phyloP scores from a whole-genome alignment of 2,113 vertebrate species.

The Arothron firmamentum region DNA sequence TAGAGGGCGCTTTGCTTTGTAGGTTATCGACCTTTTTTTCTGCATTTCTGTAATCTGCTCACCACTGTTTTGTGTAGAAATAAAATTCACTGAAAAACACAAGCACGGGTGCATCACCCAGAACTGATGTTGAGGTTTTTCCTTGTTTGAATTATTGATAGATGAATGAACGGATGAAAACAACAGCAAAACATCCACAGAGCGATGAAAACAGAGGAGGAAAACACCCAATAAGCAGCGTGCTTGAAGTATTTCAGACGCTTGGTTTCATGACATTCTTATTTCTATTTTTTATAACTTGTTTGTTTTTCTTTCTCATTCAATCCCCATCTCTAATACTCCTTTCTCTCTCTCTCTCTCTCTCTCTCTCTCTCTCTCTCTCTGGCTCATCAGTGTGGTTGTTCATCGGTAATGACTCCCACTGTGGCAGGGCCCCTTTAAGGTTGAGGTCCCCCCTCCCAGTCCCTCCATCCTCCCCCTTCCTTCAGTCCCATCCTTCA shows the following conservation, averaged over 20 bases:
- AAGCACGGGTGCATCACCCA: slow-evolving; percentile 34
- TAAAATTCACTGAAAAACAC: slow-evolving; percentile 31
- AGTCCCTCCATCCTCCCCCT: slow-evolving; percentile 43
- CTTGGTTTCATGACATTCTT: slow-evolving; percentile 63
- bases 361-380: slow-evolving; percentile 39
- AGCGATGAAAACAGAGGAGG: slow-evolving; percentile 60
- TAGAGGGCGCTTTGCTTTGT: background rate
- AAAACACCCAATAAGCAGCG: slow-evolving; percentile 53
- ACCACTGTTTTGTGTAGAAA: slow-evolving; percentile 7
- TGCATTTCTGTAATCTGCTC: slow-evolving; percentile 4
- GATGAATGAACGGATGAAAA: slow-evolving; percentile 66
- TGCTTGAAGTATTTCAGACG: slow-evolving; percentile 65
- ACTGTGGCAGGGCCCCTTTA: slow-evolving; percentile 80
- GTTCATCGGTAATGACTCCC: slow-evolving; percentile 82
- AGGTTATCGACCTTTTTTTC: slow-evolving; percentile 13
- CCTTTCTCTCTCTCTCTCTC: background rate
- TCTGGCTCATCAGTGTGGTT: slow-evolving; percentile 75
- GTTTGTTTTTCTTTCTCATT: slow-evolving; percentile 73
- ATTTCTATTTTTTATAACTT: slow-evolving; percentile 62
- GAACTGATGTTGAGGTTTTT: slow-evolving; percentile 41
- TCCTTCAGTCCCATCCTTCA: slow-evolving; percentile 69
- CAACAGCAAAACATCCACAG: slow-evolving; percentile 62
- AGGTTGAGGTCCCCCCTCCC: slow-evolving; percentile 70
- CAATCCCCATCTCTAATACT: slow-evolving; percentile 36
- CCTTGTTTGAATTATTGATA: slow-evolving; percentile 56